Base-by-base conservation (phyloP, 2,797 vertebrate genomes). In the Etheostoma perlongum region DNA sequence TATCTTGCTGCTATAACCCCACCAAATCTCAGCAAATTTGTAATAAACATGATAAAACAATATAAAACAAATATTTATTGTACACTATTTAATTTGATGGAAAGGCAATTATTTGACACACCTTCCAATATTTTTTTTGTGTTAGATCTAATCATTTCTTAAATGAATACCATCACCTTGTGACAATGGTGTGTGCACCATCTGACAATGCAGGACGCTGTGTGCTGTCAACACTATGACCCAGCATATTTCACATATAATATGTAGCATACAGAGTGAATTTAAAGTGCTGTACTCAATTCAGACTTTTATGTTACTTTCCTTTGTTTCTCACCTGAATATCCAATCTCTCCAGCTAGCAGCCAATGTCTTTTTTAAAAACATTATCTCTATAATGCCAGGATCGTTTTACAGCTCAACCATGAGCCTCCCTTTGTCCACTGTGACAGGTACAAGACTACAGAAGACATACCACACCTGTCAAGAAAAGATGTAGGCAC, bases 351-450 rank as follows among this genome's bases (percentile, higher is more conserved):
- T 67, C 60, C 19, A 33, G 13, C 15, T 13, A 44, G 0, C 67
- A 67, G 64, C 5, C 15, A 52, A 33, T 58, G n/a, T 49, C 33
- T 15, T 33, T n/a, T 77, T 47, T n/a, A 18, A 40, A 40, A 40
- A 59, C 57, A 58, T 58, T 21, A 67, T 71, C 49, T 71, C 61
- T 46, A 30, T 30, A 69, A 27, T 18, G 10, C 16, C 53, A 57
- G 63, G 25, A 64, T 64, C 48, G 57, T 74, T 66, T 61, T 51
- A 64, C 36, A 74, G 54, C 57, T 69, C 48, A 42, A 60, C 13
- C 52, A 23, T 15, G 21, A 75, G 49, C 27, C 11, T 53, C 27
- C 9, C 10, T n/a, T 49, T 68, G 67, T 83, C 27, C 33, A 16
- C 49, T 44, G 27, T 65, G 25, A 66, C 62, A 67, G 58, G 27